Evolutionary conservation across 92 coral and sea anemone genomes (phyloP).

Genomic region (Meandrina meandrites): DNA sequence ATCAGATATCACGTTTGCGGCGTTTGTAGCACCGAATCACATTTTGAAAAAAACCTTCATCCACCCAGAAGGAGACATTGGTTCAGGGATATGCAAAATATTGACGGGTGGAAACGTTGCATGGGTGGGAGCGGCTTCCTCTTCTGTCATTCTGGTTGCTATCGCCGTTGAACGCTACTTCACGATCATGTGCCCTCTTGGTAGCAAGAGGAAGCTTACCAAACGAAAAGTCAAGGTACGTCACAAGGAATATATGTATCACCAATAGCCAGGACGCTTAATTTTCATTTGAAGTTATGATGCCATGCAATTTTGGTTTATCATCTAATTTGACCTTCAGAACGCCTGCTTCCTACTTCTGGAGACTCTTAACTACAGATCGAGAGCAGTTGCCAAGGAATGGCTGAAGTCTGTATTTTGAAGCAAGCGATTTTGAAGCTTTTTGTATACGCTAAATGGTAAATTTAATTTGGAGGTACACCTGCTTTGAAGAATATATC

Average conservation of each 20-base stretch:
- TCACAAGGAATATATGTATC: no score
- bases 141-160: slow-evolving; percentile 12
- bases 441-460: no score
- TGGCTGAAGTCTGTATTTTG: no score
- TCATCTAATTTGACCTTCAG: no score
- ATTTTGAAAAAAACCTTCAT: not conserved
- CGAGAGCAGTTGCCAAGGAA: no score
- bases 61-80: slow-evolving; percentile 7
- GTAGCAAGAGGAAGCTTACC: not conserved
- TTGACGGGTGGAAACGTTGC: slow-evolving; percentile 7
- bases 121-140: slow-evolving; percentile 16
- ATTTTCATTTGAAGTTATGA: no score
- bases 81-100: not conserved
- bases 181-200: not conserved
- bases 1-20: slow-evolving; percentile 5
- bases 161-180: slow-evolving; percentile 10
- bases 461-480: no score
- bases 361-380: no score
- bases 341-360: no score
- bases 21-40: not conserved
- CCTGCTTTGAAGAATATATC: no score
- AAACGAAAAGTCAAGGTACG: not conserved
- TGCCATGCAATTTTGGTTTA: no score
- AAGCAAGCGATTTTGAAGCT: no score
- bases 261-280: not conserved